A percentile compares a stretch with the other conserved stretches of the same genome.
Conservation (phyloP, 2,888 invertebrate species). For the Caenorhabditis sp. region DNA sequence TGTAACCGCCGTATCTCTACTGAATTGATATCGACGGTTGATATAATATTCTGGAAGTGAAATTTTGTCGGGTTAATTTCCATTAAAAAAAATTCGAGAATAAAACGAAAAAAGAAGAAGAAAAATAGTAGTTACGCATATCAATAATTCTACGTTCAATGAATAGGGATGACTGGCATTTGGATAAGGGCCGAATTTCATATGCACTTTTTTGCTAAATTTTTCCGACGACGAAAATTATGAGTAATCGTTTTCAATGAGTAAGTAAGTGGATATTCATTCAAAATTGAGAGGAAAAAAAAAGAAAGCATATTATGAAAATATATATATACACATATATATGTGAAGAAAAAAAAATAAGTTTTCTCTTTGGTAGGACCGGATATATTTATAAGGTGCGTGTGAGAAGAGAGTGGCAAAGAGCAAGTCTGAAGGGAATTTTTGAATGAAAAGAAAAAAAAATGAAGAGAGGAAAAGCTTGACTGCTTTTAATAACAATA, state of each 20-base stretch:
- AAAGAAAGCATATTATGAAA: not conserved
- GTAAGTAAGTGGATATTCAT: not conserved
- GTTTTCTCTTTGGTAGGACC: not conserved
- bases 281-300: not conserved
- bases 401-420: not conserved
- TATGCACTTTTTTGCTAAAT: not conserved
- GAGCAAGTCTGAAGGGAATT: not conserved
- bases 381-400: not conserved
- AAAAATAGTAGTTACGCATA: not conserved
- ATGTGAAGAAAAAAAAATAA: not conserved
- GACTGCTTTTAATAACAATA: conserved; percentile 23
- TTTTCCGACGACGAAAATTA: not conserved
- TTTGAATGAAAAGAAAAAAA: conserved; percentile 3
- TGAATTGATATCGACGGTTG: conserved; percentile 1
- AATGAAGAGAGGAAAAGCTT: conserved; percentile 29
- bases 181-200: conserved; percentile 5
- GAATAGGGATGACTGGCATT: conserved; percentile 15
- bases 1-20: not conserved
- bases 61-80: no score
- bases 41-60: not conserved
- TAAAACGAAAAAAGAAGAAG: not conserved
- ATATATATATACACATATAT: not conserved
- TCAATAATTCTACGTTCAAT: conserved; percentile 34
- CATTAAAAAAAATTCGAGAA: no score
- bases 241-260: not conserved